phyloP scores from a whole-genome alignment of 2,113 vertebrate genomes.

The Lichenostomus cassidix region DNA sequence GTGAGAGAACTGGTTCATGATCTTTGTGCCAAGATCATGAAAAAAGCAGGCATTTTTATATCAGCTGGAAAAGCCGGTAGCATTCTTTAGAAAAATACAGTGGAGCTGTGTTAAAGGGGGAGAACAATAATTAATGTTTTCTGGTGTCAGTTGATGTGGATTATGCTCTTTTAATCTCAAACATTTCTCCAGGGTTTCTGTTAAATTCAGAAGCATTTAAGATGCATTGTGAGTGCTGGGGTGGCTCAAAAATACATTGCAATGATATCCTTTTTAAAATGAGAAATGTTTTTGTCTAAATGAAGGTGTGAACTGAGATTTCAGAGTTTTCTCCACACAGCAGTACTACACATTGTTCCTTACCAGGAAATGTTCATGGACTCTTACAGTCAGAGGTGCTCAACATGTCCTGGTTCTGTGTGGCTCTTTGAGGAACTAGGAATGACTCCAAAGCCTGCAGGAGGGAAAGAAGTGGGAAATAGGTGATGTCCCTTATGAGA shows the following conservation, averaged over 20 bases:
- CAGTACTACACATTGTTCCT: fast-evolving
- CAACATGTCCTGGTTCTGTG: background rate
- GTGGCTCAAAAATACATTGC: background rate
- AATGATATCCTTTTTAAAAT: background rate
- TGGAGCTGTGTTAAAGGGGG: background rate
- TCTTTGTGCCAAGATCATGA: background rate
- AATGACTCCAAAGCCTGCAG: background rate
- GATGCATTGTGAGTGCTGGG: background rate
- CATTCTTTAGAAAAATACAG: background rate
- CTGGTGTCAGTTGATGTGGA: background rate
- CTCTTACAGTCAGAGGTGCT: background rate
- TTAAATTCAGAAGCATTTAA: background rate
- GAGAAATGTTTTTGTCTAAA: background rate
- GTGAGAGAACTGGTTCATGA: background rate
- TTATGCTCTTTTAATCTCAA: background rate
- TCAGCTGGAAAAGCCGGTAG: background rate
- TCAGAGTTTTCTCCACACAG: background rate
- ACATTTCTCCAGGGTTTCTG: background rate
- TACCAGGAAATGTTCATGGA: background rate
- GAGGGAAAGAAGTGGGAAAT: background rate
- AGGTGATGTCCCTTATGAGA: background rate
- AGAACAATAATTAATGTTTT: background rate
- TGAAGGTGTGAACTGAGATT: background rate
- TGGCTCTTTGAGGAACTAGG: background rate
- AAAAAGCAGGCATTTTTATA: background rate